Evolutionary conservation across 2,797 vertebrate genomes (phyloP).

Genomic region (Syngnathus acus): DNA sequence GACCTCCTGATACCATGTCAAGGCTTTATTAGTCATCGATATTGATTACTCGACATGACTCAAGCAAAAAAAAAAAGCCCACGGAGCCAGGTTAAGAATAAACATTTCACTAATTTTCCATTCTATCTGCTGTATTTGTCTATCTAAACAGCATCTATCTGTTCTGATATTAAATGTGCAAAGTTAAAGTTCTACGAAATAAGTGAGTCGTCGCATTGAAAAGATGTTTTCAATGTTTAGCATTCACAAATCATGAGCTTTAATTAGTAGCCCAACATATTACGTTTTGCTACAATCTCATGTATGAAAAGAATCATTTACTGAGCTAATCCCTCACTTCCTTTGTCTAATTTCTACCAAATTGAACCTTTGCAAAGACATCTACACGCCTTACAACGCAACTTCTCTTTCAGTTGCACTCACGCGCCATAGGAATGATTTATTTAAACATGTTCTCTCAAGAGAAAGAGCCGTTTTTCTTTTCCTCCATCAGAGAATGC

Average conservation of each 20-base stretch:
- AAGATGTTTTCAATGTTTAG: neutral
- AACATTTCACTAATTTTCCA: neutral
- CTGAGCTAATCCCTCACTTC: slow-evolving; percentile 17
- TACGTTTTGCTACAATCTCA: neutral
- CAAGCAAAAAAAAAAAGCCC: slow-evolving; percentile 58
- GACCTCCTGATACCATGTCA: slow-evolving; percentile 46
- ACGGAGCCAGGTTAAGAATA: neutral
- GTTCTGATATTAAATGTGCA: neutral
- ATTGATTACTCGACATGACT: slow-evolving; percentile 59
- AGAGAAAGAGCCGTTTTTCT: slow-evolving; percentile 61
- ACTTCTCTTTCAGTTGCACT: slow-evolving; percentile 39
- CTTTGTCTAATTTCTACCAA: slow-evolving; percentile 22
- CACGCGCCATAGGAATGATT: slow-evolving; percentile 49
- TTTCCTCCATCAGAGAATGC: slow-evolving; percentile 63
- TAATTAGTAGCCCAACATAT: too few species aligned
- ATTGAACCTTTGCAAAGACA: slow-evolving; percentile 4
- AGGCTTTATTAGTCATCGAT: slow-evolving; percentile 57
- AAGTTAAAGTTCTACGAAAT: neutral
- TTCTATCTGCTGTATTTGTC: neutral
- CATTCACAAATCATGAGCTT: neutral
- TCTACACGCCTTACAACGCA: slow-evolving; percentile 23
- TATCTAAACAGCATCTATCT: neutral
- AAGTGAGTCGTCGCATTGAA: neutral
- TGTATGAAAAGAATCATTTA: neutral
- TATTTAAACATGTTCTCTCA: slow-evolving; percentile 61